Percentiles rank a stretch among this genome's conserved stretches.
These are phyloP conservation scores for Cosmia trapezina DNA, from an alignment of 2,888 invertebrate genomes.

Conservation along the genomic window DNA sequence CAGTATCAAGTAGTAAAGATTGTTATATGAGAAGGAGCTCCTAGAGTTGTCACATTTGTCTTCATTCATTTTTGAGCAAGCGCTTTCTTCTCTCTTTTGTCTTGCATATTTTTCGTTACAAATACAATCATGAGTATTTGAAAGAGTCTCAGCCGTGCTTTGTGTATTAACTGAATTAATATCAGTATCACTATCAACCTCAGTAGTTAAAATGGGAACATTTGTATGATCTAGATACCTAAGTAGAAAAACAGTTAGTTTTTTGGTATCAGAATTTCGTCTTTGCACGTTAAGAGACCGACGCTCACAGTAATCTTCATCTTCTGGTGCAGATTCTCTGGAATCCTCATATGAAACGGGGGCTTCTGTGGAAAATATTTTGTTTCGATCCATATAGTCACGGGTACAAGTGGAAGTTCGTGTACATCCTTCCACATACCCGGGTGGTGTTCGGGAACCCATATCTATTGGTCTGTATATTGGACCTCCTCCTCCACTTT, in stretches of 20 bases:
- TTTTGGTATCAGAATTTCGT: conserved; percentile 69
- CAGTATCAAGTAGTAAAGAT: conserved; percentile 51
- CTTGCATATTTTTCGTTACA: conserved; percentile 64
- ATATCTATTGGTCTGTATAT: conserved; percentile 57
- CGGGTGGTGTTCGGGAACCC: conserved; percentile 82
- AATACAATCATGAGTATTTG: conserved; percentile 57
- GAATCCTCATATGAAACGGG: conserved; percentile 28
- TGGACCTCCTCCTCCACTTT: conserved; percentile 66
- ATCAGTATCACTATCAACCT: neutral
- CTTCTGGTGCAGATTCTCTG: conserved; percentile 56
- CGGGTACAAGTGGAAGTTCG: conserved; percentile 86
- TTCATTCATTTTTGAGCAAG: conserved; percentile 1
- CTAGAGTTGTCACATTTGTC: conserved; percentile 12
- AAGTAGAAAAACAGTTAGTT: neutral
- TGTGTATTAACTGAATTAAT: neutral
- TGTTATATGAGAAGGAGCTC: conserved; percentile 43
- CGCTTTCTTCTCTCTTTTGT: conserved; percentile 66
- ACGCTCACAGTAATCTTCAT: conserved; percentile 86
- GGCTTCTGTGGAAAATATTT: conserved; percentile 67
- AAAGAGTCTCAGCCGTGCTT: conserved; percentile 18
- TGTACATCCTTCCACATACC: conserved; percentile 85
- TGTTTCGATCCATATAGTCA: conserved; percentile 82
- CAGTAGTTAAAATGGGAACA: neutral
- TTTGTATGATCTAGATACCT: conserved; percentile 23
- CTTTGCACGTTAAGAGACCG: conserved; percentile 77